A percentile compares a stretch with the other conserved stretches of the same genome.
phyloP scores from a whole-genome alignment of 2,888 invertebrate species.

The Drosophila antonietae region DNA sequence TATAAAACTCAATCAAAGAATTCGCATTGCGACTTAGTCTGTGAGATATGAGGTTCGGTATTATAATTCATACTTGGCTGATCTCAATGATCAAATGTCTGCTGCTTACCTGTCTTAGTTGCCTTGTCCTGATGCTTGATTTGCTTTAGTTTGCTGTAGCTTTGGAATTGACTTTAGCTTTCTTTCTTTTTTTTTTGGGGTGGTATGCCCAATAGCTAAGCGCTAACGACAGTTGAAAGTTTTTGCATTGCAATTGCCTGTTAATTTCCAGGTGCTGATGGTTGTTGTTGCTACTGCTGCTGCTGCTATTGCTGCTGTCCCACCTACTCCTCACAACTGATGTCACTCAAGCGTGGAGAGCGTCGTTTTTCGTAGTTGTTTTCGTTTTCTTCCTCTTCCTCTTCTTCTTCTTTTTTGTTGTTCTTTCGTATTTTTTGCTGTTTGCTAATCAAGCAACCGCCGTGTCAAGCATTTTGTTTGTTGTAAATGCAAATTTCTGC shows the following conservation, averaged over 20 bases:
- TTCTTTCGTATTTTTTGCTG: slow-evolving; percentile 58
- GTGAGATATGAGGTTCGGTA: background rate
- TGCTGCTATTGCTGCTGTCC: background rate
- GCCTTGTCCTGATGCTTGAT: background rate
- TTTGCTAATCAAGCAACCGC: slow-evolving; percentile 64
- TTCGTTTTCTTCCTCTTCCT: background rate
- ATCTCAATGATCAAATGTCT: background rate
- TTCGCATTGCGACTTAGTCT: background rate
- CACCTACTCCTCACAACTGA: slow-evolving; percentile 33
- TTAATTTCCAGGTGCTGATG: slow-evolving; percentile 30
- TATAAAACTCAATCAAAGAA: background rate
- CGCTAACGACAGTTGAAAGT: slow-evolving; percentile 40
- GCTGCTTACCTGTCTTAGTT: slow-evolving; percentile 15
- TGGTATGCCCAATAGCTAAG: slow-evolving; percentile 46
- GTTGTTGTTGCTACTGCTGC: slow-evolving; percentile 4
- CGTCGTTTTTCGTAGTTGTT: slow-evolving; percentile 15
- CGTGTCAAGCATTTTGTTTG: slow-evolving; percentile 53
- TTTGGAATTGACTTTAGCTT: slow-evolving; percentile 2
- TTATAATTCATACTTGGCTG: background rate
- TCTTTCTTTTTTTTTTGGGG: background rate
- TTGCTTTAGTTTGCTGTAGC: background rate
- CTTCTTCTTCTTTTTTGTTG: background rate
- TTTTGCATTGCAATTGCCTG: slow-evolving; percentile 52
- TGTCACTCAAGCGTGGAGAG: slow-evolving; percentile 54
- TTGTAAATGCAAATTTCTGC: slow-evolving; percentile 81